Evolutionary conservation across 2,888 invertebrate species (phyloP), one percentile per base, ranked within the genome.

Genomic region (Mythimna ferrago): DNA sequence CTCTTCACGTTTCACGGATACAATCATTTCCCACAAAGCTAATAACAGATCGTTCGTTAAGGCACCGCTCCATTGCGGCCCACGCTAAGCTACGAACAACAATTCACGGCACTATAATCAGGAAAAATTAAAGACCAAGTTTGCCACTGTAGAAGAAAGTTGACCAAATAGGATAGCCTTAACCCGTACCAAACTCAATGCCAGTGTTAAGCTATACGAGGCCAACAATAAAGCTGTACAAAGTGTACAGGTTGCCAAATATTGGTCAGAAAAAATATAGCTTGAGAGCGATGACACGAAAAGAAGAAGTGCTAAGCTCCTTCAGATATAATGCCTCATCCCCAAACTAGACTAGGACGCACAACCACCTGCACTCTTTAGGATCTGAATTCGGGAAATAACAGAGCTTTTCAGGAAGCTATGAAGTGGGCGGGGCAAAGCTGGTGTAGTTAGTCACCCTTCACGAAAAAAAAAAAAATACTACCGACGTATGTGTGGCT

Each of bases 21-120:
- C 32, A 70, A 74, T 62, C 58, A 65, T 38, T 83, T 82, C 81
- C 63, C 81, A 83, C 70, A 61, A 80, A 32, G 62, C 60, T 53
- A 48, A 57, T 53, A 48, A 57, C 56, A 76, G 63, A 75, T 72
- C 38, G 64, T 66, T 74, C 4, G 3, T 21, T 14, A 61, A 61
- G 70, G 51, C 26, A 63, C 48, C 1, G 6, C 6, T 63, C 44
- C 62, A 48, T 48, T 26, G 6, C 6, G 2, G 10, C 6, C 26
- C 6, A 26, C 16, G 62, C 44, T 10, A 63, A 10, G 19, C 48
- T 48, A 63, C 44, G 19, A 16, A 58, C 0, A 4, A 5, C 35
- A 35, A 35, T 35, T 9, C 5, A 35, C 19, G 35, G 19, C 32
- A 58, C 19, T 48, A 5, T 7, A 57, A 32, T 19, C 35, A 19